Evolutionary conservation across 2,113 vertebrate species (phyloP).

Genomic region (Pogonocichla stellata): DNA sequence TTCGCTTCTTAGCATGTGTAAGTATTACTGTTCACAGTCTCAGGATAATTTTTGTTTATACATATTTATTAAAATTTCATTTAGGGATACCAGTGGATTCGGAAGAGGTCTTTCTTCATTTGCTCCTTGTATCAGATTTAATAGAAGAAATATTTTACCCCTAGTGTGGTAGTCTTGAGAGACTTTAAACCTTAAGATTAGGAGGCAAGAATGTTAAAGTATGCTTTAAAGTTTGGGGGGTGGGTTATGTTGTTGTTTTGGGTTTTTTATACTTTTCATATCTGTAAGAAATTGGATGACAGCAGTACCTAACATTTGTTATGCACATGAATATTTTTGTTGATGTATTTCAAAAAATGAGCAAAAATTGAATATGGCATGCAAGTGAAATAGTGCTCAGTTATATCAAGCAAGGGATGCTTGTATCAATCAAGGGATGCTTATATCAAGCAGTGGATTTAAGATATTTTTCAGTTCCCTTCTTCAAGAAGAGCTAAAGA

Average conservation of each 20-base stretch:
- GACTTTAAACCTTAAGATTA: background rate
- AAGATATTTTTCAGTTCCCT: background rate
- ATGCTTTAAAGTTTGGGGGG: background rate
- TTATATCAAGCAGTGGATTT: background rate
- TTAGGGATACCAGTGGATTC: background rate
- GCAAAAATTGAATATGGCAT: background rate
- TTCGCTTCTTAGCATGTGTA: background rate
- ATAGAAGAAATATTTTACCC: background rate
- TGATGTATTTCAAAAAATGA: background rate
- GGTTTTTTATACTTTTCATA: background rate
- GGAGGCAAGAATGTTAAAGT: background rate
- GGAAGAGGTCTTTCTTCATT: background rate
- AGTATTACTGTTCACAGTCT: background rate
- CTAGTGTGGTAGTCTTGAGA: background rate
- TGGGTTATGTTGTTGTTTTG: accelerated
- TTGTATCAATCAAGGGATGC: background rate
- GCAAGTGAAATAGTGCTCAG: background rate
- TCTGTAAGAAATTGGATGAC: background rate
- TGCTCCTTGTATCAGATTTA: background rate
- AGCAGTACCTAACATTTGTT: background rate
- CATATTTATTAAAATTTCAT: background rate
- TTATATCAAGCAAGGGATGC: background rate
- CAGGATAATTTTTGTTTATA: background rate
- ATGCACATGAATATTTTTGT: background rate
- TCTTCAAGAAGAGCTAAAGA: background rate